Conservation (phyloP, 2,113 vertebrate species). For the Clarias magur region DNA sequence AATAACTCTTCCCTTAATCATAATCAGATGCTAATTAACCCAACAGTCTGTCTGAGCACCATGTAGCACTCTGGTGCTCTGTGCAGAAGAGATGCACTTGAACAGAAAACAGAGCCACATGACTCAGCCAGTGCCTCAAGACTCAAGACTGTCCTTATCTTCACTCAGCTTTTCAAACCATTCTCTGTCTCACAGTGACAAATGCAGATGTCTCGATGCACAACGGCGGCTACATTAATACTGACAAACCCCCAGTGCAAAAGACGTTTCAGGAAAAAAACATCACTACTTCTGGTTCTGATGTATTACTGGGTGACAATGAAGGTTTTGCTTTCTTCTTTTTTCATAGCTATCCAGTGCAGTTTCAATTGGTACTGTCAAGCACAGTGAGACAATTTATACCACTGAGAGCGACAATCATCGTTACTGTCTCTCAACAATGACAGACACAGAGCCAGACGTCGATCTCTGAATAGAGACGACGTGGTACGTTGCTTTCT, state of each 20-base stretch:
- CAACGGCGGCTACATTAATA: not conserved
- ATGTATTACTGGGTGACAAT: not conserved
- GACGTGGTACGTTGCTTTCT: not conserved
- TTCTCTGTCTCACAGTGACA: not conserved
- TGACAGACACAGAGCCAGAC: slow-evolving; percentile 6
- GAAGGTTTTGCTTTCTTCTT: not conserved
- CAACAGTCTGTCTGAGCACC: not conserved
- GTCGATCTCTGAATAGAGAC: not conserved
- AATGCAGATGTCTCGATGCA: not conserved
- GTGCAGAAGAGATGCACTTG: not conserved
- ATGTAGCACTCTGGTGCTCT: not conserved
- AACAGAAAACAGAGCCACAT: not conserved
- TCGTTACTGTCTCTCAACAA: slow-evolving; percentile 8
- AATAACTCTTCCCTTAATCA: not conserved
- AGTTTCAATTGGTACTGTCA: not conserved
- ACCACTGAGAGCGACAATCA: not conserved
- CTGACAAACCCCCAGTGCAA: not conserved
- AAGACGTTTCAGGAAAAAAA: not conserved
- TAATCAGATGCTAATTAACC: not conserved
- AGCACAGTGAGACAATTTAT: slow-evolving; percentile 22
- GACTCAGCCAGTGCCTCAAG: slow-evolving; percentile 18
- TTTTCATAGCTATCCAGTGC: not conserved
- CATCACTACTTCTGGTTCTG: not conserved
- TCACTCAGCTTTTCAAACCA: slow-evolving; percentile 1
- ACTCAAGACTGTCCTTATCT: slow-evolving; percentile 15